Conservation (phyloP, 2,888 invertebrate species). For the Lasioglossum lativentre region DNA sequence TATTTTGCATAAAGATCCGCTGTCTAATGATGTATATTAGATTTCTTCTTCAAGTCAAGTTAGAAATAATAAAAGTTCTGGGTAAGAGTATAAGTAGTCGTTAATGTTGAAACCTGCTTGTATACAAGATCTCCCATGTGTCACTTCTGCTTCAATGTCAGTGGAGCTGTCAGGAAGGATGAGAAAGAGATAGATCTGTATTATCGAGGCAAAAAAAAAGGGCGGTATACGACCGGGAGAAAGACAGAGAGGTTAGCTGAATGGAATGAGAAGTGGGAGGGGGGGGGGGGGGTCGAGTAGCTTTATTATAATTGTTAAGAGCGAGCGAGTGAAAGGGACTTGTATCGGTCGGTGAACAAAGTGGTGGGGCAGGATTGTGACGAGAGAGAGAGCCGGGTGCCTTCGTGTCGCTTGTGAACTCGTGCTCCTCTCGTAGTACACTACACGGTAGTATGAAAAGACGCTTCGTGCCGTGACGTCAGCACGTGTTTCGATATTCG, state of each 20-base stretch:
- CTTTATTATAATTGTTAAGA: constrained; percentile 62
- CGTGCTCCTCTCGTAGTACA: constrained; percentile 50
- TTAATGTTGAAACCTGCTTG: too few relatives aligned
- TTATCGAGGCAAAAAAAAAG: background rate
- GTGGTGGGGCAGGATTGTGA: constrained; percentile 59
- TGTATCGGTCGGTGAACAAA: constrained; percentile 44
- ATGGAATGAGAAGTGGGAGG: constrained; percentile 25
- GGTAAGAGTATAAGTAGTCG: too few relatives aligned
- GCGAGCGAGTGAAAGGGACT: constrained; percentile 66
- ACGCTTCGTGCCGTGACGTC: constrained; percentile 70
- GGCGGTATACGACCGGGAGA: background rate
- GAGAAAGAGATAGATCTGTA: too few relatives aligned
- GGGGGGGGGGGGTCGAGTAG: constrained; percentile 42
- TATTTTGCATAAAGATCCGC: too few relatives aligned
- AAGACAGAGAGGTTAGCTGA: background rate
- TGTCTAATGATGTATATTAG: too few relatives aligned
- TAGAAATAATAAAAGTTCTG: too few relatives aligned
- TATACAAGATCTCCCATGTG: background rate
- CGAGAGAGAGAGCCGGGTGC: constrained; percentile 61
- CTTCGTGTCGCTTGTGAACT: constrained; percentile 64
- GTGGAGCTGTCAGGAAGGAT: background rate
- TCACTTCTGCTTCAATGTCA: background rate
- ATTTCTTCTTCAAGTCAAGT: too few relatives aligned
- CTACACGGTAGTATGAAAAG: constrained; percentile 61
- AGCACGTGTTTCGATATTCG: constrained; percentile 56